Base-by-base conservation (phyloP, 2,888 invertebrate species). In the Epinotia ramella region DNA sequence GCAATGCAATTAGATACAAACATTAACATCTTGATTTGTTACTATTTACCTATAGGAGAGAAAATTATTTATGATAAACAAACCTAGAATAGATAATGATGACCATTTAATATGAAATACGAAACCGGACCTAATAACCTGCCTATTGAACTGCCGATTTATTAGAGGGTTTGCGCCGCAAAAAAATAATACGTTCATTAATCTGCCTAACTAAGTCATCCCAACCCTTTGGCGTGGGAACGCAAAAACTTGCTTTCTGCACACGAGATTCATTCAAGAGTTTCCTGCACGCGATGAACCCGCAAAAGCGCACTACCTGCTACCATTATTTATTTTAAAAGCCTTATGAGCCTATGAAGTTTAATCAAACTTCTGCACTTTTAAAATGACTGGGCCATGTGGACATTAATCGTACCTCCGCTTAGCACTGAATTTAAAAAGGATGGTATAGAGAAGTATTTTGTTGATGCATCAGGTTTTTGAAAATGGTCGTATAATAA, bases 201-300 rank as follows among this genome's bases (percentile, higher is more conserved):
- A 49, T 49, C 44, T 28, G 44, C 7, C 33, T 66, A 60, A 67
- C 66, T 72, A 67, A 67, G 62, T 72, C 44, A 84, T 86, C 82
- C 84, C 83, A 88, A 86, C 87, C 84, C 87, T 87, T 86, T 78
- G 81, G 79, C 93, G 94, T 94, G 94, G 91, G 94, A 94, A 93
- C 88, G 87, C 87, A 89, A 93, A 92, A 90, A 92, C 86, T 86
- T 83, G 82, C 40, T 82, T 79, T 79, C 80, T 84, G 84, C 84
- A 82, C 86, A 88, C 81, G 85, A 87, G 88, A 88, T 89, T 88
- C 93, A 92, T 93, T 93, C 87, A 91, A 84, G 84, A 92, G 91
- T 92, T 87, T 94, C 93, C 93, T 94, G 94, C 91, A 92, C 89
- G 93, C 92, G 86, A 92, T 80, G 92, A 93, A 93, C 89, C 91